These are phyloP conservation scores for Oligia strigilis DNA, from an alignment of 2,888 invertebrate genomes.

Conservation along the genomic window DNA sequence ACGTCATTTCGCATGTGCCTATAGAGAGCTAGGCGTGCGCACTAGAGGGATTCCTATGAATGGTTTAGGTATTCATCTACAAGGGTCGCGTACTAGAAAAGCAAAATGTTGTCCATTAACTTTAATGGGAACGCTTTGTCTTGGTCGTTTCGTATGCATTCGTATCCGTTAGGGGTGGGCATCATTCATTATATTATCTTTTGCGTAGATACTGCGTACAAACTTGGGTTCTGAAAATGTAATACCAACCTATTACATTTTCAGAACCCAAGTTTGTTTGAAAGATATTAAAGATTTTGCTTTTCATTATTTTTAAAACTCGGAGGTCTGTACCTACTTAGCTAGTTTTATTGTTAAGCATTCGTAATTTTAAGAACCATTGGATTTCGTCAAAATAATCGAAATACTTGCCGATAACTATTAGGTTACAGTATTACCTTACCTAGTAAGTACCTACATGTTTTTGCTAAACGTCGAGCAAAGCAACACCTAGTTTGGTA, in stretches of 20 bases:
- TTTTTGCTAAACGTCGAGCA: background rate
- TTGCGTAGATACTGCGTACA: background rate
- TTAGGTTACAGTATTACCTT: background rate
- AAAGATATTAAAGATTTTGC: background rate
- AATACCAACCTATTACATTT: background rate
- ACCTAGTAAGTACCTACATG: background rate
- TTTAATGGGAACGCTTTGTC: slow-evolving; percentile 44
- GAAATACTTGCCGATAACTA: background rate
- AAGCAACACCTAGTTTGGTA: background rate
- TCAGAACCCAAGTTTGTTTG: background rate
- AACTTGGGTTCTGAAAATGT: no score
- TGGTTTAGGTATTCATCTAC: slow-evolving; percentile 44
- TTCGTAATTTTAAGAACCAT: background rate
- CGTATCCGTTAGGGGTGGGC: background rate
- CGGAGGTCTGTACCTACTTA: background rate
- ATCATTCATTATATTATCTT: slow-evolving; percentile 10
- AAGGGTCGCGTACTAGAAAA: slow-evolving; percentile 44
- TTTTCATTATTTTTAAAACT: slow-evolving; percentile 1
- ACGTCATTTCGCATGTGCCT: slow-evolving; percentile 67
- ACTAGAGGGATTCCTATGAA: slow-evolving; percentile 56
- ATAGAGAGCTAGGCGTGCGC: slow-evolving; percentile 67
- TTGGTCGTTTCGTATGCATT: slow-evolving; percentile 27
- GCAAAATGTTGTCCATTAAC: slow-evolving; percentile 44
- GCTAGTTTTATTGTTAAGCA: no score
- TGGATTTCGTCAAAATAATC: background rate